Evolutionary conservation across 1,140 invertebrate species (phyloP), one percentile per base, ranked within the genome.

Genomic region (Drosophila aff.): DNA sequence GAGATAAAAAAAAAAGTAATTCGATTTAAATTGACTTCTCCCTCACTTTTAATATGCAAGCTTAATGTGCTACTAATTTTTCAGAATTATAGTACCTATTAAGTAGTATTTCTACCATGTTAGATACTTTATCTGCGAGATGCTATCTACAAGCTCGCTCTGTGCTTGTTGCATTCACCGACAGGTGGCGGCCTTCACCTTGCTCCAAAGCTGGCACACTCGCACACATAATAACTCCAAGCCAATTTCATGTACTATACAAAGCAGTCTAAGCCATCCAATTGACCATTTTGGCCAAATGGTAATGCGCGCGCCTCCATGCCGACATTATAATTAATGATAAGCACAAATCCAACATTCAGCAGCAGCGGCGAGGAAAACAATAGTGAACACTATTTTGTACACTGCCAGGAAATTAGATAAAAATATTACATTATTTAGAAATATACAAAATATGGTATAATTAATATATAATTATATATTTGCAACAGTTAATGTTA

Each of bases 281-380:
- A 89, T 76, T 73, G 76, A 86, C 80, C 87, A 89, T 79, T 73
- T 66, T 62, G 76, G 69, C 65, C 58, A 76, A 81, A 79, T 90
- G 84, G 66, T 89, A 89, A 89, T 89, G 73, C 72, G 77, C 69
- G 77, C 69, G 76, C 77, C 81, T 87, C 46, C 63, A 72, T 67
- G 52, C 73, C 67, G 84, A 83, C 84, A 89, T 90, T 84, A 89
- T 90, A 76, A 89, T 89, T 89, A 89, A 89, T 89, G 84, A 89
- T 82, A 84, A 84, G 67, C 67, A 61, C 59, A 77, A 46, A 67
- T 67, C 50, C 46, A 52, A 31, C 36, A 36, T 50, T 63, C 5
- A 13, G 6, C 38, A 33, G 43, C 50, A 23, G 23, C 23, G 58
- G 80, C 47, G 47, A 10, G 15, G 47, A 66, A 68, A 84, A 87